A percentile compares a stretch with the other conserved stretches of the same genome.
Evolutionary conservation across 2,888 invertebrate species (phyloP).

Genomic region (Ischnus inquisitorius): DNA sequence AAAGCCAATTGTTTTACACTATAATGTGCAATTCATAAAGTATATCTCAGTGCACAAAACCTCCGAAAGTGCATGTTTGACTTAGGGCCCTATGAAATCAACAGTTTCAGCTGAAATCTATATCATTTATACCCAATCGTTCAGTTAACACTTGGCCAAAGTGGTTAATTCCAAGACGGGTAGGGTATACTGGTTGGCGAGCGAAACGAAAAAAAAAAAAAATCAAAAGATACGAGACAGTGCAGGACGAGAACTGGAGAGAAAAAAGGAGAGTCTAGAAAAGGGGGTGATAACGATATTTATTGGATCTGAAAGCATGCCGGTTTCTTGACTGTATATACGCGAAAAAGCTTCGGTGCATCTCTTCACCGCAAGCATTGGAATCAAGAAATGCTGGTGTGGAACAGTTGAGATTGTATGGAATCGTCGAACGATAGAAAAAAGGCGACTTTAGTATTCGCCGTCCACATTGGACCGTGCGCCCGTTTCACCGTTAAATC

Average conservation of each 20-base stretch:
- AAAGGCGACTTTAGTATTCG: slow-evolving; percentile 62
- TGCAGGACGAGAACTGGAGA: not conserved
- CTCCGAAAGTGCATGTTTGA: not conserved
- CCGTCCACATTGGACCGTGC: slow-evolving; percentile 70
- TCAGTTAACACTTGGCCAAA: slow-evolving; percentile 73
- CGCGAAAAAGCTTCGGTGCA: not conserved
- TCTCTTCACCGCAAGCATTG: not conserved
- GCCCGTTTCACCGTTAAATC: slow-evolving; percentile 75
- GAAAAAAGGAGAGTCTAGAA: slow-evolving; percentile 11
- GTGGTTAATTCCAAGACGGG: slow-evolving; percentile 32
- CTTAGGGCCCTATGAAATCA: not conserved
- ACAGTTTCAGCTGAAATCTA: slow-evolving; percentile 63
- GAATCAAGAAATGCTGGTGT: slow-evolving; percentile 6
- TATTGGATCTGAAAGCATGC: slow-evolving; percentile 39
- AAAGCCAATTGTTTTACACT: not conserved
- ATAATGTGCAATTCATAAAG: not conserved
- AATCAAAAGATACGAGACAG: slow-evolving; percentile 11
- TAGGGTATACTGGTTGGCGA: slow-evolving; percentile 32
- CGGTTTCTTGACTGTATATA: slow-evolving; percentile 7
- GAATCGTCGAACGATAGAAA: slow-evolving; percentile 34
- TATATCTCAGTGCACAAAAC: not conserved
- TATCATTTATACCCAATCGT: slow-evolving; percentile 71
- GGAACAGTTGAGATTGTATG: not conserved
- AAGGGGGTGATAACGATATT: slow-evolving; percentile 57
- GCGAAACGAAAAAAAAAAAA: slow-evolving; percentile 28